A percentile compares a stretch with the other conserved stretches of the same genome.
Evolutionary conservation across 2,888 invertebrate genomes (phyloP).

Genomic region (Ecliptopera silaceata): DNA sequence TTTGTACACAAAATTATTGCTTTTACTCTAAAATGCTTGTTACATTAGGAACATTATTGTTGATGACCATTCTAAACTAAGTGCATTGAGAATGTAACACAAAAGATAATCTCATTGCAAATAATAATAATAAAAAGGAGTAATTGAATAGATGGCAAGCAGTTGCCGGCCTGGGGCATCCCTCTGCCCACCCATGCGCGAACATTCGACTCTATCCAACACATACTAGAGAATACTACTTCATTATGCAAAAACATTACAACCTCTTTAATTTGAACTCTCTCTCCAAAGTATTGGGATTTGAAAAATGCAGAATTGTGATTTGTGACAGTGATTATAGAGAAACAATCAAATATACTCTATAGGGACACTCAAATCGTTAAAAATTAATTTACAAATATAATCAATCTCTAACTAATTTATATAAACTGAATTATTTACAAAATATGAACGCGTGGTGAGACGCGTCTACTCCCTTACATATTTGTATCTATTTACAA

Average conservation of each 20-base stretch:
- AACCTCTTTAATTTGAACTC: constrained; percentile 70
- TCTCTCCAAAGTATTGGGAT: constrained; percentile 58
- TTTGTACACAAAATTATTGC: constrained; percentile 33
- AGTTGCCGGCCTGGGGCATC: constrained; percentile 45
- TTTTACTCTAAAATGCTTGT: constrained; percentile 32
- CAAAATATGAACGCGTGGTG: constrained; percentile 70
- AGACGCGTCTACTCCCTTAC: constrained; percentile 68
- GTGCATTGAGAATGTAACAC: constrained; percentile 17
- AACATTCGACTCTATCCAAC: constrained; percentile 59
- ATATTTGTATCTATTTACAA: constrained; percentile 79
- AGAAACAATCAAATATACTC: constrained; percentile 71
- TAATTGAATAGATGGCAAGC: constrained; percentile 25
- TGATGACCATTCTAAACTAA: constrained; percentile 25
- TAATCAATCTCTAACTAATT: constrained; percentile 73
- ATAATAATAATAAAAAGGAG: constrained; percentile 1
- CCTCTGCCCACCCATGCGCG: constrained; percentile 65
- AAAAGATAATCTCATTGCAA: constrained; percentile 35
- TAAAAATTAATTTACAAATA: constrained; percentile 79
- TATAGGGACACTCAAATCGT: constrained; percentile 75
- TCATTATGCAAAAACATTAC: constrained; percentile 67
- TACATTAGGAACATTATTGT: constrained; percentile 35
- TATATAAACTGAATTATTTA: constrained; percentile 75
- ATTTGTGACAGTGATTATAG: constrained; percentile 78
- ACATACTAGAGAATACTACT: constrained; percentile 47
- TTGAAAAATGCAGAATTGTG: constrained; percentile 73